These are phyloP conservation scores for Clupea harengus DNA, from an alignment of 2,113 vertebrate genomes.

Conservation along the genomic window DNA sequence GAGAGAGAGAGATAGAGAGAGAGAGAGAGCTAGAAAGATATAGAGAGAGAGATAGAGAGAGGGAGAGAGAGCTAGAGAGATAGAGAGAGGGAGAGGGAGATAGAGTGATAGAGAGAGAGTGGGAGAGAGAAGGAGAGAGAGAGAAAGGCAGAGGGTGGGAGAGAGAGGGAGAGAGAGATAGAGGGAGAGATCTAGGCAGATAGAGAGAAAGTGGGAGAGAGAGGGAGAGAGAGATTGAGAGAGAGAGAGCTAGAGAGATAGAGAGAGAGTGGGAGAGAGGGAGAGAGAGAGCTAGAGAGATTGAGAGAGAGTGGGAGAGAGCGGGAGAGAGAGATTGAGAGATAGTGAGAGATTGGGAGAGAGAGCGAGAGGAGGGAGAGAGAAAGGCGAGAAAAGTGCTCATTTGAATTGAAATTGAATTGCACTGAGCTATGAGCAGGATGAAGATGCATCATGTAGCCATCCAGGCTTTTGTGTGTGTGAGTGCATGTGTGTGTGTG, in stretches of 20 bases:
- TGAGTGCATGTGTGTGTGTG: neutral
- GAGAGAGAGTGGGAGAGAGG: neutral
- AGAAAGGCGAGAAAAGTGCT: neutral
- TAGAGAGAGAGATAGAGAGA: neutral
- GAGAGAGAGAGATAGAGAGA: neutral
- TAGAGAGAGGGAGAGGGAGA: neutral
- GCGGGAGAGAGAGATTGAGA: neutral
- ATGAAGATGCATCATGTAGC: neutral
- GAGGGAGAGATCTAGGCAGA: too few relatives aligned
- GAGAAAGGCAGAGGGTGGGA: neutral
- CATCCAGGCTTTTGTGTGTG: neutral
- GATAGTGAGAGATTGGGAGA: neutral
- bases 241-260: too few relatives aligned
- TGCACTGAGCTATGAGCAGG: slow-evolving; percentile 4
- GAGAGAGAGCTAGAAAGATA: neutral
- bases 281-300: neutral
- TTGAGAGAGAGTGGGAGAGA: too few relatives aligned
- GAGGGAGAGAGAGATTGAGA: too few relatives aligned
- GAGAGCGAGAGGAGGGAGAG: neutral
- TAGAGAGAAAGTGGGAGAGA: neutral
- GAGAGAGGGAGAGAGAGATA: neutral
- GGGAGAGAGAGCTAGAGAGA: neutral
- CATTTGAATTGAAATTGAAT: slow-evolving; percentile 18
- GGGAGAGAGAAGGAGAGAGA: neutral
- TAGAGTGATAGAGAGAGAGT: neutral